Evolutionary conservation across 2,888 invertebrate genomes (phyloP), one percentile per base, ranked within the genome.

Genomic region (Helicoverpa assulta): DNA sequence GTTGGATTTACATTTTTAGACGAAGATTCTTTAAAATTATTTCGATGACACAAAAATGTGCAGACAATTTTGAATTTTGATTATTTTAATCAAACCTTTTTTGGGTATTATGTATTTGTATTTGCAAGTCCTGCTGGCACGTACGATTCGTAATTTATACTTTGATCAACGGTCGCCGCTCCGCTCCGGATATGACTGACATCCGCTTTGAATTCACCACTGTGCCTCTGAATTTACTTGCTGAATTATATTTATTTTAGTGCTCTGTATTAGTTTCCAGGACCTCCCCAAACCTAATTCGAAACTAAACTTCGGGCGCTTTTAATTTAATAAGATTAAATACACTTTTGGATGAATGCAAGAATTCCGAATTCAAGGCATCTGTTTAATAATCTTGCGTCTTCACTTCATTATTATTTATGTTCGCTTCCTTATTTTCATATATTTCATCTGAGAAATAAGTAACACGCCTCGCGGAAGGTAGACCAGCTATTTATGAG

Each of bases 141-240:
- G 72, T 69, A 53, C 65, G 72, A 70, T 77, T 65, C 60, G 84
- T 90, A 90, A 90, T 91, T 90, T 88, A 89, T 91, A 89, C 87
- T 90, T 90, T 90, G 92, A 91, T 92, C 89, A 90, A 89, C 84
- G 82, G 75, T 78, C 81, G 77, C 70, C 82, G 76, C 73, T 72
- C 80, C 58, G 70, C 71, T 50, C 84, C 89, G 90, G 92, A 90
- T 88, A 89, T 91, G 87, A 88, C 83, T 83, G 86, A 89, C 86
- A 83, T 91, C 89, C 89, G 88, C 78, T 84, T 85, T 81, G 76
- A 87, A 76, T 70, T 53, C 59, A 59, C 56, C 70, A 59, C 63
- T 76, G 75, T 70, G 76, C 53, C 72, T 73, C 63, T 80, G 61
- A 78, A 83, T 80, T 78, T 65, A 73, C 56, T 69, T 51, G 19